Conservation (phyloP, 2,113 vertebrate genomes). For the Alethe diademata region DNA sequence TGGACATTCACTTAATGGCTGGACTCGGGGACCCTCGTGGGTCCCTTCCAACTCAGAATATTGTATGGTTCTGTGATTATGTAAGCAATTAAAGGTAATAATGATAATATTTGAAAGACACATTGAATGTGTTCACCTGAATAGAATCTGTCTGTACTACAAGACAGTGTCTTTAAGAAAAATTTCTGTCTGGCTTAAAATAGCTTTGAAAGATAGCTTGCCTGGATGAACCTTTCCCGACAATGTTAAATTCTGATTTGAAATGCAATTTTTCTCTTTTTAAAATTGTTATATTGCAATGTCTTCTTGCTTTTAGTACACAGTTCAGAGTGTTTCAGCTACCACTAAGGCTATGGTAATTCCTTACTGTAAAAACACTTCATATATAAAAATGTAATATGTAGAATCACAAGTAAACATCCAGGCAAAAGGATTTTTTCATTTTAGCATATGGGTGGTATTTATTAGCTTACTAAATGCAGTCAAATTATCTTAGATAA, state of each 20-base stretch:
- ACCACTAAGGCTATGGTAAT: conserved; percentile 45
- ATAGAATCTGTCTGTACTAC: neutral
- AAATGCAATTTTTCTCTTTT: conserved; percentile 36
- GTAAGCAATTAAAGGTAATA: neutral
- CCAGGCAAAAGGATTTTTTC: conserved; percentile 53
- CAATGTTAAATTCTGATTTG: conserved; percentile 44
- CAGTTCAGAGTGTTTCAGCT: conserved; percentile 61
- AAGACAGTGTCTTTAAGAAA: neutral
- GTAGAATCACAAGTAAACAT: conserved; percentile 60
- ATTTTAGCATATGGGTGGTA: conserved; percentile 57
- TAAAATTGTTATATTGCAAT: conserved; percentile 50
- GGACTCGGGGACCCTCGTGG: neutral
- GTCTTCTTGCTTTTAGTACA: conserved; percentile 64
- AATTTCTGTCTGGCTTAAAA: conserved; percentile 21
- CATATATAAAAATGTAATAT: conserved; percentile 9
- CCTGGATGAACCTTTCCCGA: conserved; percentile 1
- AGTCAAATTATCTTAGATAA: conserved; percentile 57
- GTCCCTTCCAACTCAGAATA: neutral
- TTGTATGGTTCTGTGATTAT: neutral
- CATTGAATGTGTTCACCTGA: neutral
- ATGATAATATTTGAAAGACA: neutral
- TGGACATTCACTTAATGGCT: neutral
- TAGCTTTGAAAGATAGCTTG: conserved; percentile 9
- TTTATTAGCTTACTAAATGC: conserved; percentile 66
- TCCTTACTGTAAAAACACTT: conserved; percentile 66